Percentiles rank a stretch among this genome's conserved stretches.
Evolutionary conservation across 2,888 invertebrate genomes (phyloP).

Genomic region (Cacoxenus indagator): DNA sequence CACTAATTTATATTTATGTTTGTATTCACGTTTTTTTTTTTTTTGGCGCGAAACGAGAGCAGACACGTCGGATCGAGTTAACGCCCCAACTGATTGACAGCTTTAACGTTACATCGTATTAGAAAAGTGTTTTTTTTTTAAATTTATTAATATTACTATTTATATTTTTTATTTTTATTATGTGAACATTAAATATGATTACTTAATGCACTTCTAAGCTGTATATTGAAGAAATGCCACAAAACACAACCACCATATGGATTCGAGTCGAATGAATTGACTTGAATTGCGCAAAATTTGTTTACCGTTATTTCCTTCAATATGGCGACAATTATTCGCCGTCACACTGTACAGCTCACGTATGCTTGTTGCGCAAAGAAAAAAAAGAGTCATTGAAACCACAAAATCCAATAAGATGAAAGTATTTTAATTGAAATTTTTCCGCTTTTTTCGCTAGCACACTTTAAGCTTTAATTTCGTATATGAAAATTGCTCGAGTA

Average conservation of each 20-base stretch:
- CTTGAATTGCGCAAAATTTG: neutral
- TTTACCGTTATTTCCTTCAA: neutral
- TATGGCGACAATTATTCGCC: conserved; percentile 11
- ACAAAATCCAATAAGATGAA: conserved; percentile 24
- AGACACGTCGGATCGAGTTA: too few species aligned
- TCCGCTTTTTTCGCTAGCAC: conserved; percentile 17
- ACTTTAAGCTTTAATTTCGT: conserved; percentile 11
- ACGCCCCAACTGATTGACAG: too few species aligned
- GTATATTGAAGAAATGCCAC: neutral
- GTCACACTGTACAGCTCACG: conserved; percentile 12
- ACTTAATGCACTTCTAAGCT: neutral
- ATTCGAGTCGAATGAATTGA: neutral
- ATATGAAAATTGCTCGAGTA: neutral
- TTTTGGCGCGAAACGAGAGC: conserved; percentile 25
- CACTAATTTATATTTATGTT: neutral
- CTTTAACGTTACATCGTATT: too few species aligned
- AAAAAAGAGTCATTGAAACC: neutral
- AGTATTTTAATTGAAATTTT: conserved; percentile 26
- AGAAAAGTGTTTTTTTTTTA: too few species aligned
- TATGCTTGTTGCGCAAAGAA: neutral
- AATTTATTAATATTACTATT: too few species aligned
- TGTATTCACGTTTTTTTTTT: neutral
- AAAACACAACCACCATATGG: neutral
- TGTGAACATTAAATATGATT: neutral
- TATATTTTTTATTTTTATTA: too few species aligned